Conservation (phyloP, 2,888 invertebrate genomes). For the Temnothorax rugatulus region DNA sequence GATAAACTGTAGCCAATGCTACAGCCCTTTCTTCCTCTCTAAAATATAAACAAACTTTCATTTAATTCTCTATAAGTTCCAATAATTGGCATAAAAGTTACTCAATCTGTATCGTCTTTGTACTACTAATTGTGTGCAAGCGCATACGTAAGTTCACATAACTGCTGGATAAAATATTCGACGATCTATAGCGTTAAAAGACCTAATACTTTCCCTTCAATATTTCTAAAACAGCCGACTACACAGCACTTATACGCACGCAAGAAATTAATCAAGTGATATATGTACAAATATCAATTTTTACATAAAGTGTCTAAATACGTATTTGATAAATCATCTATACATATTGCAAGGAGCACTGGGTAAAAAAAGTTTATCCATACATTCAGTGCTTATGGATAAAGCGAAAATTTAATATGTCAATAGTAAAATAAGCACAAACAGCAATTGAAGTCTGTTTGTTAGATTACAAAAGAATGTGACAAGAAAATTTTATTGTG, state of each 20-base stretch:
- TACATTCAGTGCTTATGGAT: background rate
- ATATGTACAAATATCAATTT: slow-evolving; percentile 71
- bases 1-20: slow-evolving; percentile 11
- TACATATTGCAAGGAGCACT: slow-evolving; percentile 9
- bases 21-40: background rate
- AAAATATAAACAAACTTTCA: slow-evolving; percentile 34
- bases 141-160: slow-evolving; percentile 24
- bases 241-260: slow-evolving; percentile 61
- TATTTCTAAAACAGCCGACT: slow-evolving; percentile 45
- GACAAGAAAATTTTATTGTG: background rate
- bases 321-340: slow-evolving; percentile 9
- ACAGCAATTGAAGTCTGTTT: background rate
- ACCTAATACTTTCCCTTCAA: slow-evolving; percentile 33
- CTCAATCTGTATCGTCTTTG: slow-evolving; percentile 11
- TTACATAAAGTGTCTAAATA: slow-evolving; percentile 61
- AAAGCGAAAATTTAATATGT: background rate
- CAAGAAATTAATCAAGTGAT: slow-evolving; percentile 68
- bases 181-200: slow-evolving; percentile 29
- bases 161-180: slow-evolving; percentile 24
- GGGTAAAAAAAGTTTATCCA: background rate
- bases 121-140: slow-evolving; percentile 27
- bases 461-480: background rate
- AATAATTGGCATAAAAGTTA: slow-evolving; percentile 30
- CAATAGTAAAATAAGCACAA: background rate
- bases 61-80: slow-evolving; percentile 26